Base-by-base conservation (phyloP, 1,140 invertebrate species). In the Megalonaias nervosa region DNA sequence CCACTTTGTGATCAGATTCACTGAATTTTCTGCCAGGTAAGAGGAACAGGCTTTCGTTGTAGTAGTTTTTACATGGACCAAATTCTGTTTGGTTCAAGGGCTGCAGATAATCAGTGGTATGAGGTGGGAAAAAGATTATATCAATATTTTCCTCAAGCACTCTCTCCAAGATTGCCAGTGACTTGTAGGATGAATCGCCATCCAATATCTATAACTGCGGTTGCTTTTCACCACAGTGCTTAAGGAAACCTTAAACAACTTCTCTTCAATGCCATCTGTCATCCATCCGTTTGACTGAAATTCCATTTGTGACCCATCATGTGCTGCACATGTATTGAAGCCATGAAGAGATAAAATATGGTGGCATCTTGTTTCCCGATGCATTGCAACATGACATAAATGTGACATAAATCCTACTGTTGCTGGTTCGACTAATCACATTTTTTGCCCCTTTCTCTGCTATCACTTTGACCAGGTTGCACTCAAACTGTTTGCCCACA, bases 281-380 rank as follows among this genome's bases (percentile, higher is more conserved):
- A 83, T 83, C 76, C 76, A 83, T 2, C 70, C 82, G 58, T 79
- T 76, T 19, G 56, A 15, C 61, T 82, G 79, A 55, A 60, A 79
- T 15, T 58, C 79, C 79, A 75, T 80, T 1, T 76, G 17, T 9
- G 71, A 38, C 19, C 56, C 71, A 38, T 21, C 55, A 11, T 75
- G 82, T 9, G 62, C 70, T 55, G 61, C 67, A 12, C 59, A 31
- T 2, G 72, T 75, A n/a, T 68, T 74, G 26, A 77, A 81, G 2
- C 61, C 68, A 60, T 81, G 71, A 9, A 83, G 31, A 56, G 65
- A 81, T 75, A n/a, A 73, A 56, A 9, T 81, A 4, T 13, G 76
- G 74, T 14, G 79, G 75, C 71, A 81, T 83, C 26, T 6, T 56
- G 31, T 48, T 16, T 16, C 73, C 73, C 23, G 12, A n/a, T 23